These are phyloP conservation scores for Cassiopea andromeda DNA, from an alignment of 30 jellyfish, hydroid and myxozoan genomes.

Conservation along the genomic window DNA sequence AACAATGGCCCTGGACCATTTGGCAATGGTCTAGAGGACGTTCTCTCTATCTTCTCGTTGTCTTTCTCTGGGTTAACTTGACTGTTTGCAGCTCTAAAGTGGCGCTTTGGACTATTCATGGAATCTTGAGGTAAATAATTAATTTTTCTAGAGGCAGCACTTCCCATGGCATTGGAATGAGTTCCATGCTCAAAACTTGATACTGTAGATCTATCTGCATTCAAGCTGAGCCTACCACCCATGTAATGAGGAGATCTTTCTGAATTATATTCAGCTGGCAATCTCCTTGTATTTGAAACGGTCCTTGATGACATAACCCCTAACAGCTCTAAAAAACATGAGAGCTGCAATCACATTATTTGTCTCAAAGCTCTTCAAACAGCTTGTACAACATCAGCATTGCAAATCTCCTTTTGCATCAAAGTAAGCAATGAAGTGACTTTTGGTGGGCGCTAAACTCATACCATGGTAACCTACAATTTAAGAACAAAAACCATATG, in stretches of 20 bases:
- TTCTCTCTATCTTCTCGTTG: not conserved
- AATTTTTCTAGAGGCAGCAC: constrained; percentile 35
- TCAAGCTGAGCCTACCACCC: constrained; percentile 49
- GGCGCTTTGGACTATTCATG: not conserved
- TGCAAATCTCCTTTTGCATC: too few relatives aligned
- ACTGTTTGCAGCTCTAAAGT: not conserved
- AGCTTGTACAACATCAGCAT: not conserved
- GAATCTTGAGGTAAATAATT: not conserved
- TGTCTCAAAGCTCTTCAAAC: not conserved
- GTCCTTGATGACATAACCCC: constrained; percentile 61
- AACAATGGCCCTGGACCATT: constrained; percentile 81
- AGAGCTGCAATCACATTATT: not conserved
- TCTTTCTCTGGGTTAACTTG: not conserved
- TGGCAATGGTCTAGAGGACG: constrained; percentile 72
- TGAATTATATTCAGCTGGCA: not conserved
- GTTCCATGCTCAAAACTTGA: constrained; percentile 59
- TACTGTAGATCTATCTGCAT: constrained; percentile 1
- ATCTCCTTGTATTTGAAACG: constrained; percentile 4
- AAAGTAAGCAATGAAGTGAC: too few relatives aligned
- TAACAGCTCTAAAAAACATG: not conserved
- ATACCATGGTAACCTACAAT: too few relatives aligned
- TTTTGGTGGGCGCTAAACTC: too few relatives aligned
- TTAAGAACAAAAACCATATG: too few relatives aligned
- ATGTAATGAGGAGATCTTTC: constrained; percentile 28
- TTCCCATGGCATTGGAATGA: constrained; percentile 46